These are phyloP conservation scores for Prionailurus viverrinus DNA, from an alignment of 2,113 vertebrate genomes.

Conservation along the genomic window DNA sequence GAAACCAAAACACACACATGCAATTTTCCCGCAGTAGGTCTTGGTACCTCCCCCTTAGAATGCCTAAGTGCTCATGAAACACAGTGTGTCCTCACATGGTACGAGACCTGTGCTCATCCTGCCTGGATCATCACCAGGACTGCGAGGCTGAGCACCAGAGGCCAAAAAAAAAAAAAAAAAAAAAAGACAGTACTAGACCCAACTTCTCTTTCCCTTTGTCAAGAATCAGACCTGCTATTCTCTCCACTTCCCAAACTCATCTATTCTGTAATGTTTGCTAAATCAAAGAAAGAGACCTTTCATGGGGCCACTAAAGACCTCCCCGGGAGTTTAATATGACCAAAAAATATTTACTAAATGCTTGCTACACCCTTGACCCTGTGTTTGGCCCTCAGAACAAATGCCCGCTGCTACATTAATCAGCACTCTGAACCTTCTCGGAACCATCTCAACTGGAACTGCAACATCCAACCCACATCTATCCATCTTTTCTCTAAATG, in stretches of 20 bases:
- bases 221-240: not conserved
- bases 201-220: not conserved
- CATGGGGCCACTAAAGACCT: not conserved
- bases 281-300: slow-evolving; percentile 63
- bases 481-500: not conserved
- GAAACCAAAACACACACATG: not conserved
- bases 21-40: slow-evolving; percentile 24
- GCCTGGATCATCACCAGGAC: not conserved
- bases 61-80: not conserved
- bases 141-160: not conserved
- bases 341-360: not conserved
- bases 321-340: not conserved
- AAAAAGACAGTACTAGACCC: not conserved
- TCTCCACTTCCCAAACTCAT: slow-evolving; percentile 15
- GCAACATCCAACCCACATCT: not conserved
- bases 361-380: not conserved
- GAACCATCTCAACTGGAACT: not conserved
- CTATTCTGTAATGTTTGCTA: slow-evolving; percentile 50
- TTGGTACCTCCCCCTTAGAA: not conserved
- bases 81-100: not conserved
- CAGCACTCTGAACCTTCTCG: not conserved
- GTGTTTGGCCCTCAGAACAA: not conserved
- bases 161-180: not conserved
- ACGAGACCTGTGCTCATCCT: not conserved
- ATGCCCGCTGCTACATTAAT: not conserved